Evolutionary conservation across 2,888 invertebrate genomes (phyloP).

Genomic region (Drosophila infuscata): DNA sequence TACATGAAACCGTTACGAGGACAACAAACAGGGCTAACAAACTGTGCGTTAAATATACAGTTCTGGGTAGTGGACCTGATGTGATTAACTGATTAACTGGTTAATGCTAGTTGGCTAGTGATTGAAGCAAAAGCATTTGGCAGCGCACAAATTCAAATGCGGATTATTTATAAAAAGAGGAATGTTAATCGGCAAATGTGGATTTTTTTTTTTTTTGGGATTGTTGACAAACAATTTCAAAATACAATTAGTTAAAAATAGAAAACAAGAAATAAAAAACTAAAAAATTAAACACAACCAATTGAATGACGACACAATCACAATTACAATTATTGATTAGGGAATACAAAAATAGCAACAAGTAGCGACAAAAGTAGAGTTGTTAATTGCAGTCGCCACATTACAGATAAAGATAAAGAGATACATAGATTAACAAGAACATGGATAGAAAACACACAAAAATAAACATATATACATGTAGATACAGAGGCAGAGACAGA

Average conservation of each 20-base stretch:
- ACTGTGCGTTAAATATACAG: slow-evolving; percentile 41
- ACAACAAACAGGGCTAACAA: slow-evolving; percentile 32
- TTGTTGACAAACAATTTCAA: slow-evolving; percentile 3
- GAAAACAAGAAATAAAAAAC: background rate
- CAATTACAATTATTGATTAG: slow-evolving; percentile 10
- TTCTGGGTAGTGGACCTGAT: background rate
- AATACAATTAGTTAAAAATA: slow-evolving; percentile 1
- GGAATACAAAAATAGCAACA: slow-evolving; percentile 16
- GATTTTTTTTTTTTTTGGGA: background rate
- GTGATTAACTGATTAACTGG: slow-evolving; percentile 6
- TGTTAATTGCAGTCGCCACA: slow-evolving; percentile 9
- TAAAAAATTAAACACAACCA: slow-evolving; percentile 15
- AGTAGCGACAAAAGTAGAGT: slow-evolving; percentile 16
- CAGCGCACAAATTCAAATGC: slow-evolving; percentile 7
- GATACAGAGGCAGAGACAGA: background rate
- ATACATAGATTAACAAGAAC: slow-evolving; percentile 14
- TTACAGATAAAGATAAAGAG: slow-evolving; percentile 14
- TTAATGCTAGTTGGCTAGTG: slow-evolving; percentile 2
- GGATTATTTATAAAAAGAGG: slow-evolving; percentile 6
- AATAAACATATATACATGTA: background rate
- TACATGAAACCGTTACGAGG: slow-evolving; percentile 6
- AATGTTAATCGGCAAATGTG: slow-evolving; percentile 12
- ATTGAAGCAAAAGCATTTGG: slow-evolving; percentile 25
- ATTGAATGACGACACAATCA: slow-evolving; percentile 4
- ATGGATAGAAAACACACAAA: background rate